phyloP scores from a whole-genome alignment of 2,797 vertebrate genomes.

The Gallinago stenura region DNA sequence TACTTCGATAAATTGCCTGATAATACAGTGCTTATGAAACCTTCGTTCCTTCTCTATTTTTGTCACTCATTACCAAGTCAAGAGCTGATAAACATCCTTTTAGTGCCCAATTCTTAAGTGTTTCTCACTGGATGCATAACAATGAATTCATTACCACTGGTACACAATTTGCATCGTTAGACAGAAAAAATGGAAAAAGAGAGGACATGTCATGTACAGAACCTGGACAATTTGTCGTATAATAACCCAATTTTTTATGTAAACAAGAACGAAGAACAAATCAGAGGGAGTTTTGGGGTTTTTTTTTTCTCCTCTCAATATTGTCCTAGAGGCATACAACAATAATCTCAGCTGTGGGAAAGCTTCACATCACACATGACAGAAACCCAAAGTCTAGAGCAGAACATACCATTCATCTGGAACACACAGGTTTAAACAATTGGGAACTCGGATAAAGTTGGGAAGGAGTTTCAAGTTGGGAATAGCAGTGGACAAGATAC shows the following conservation, averaged over 20 bases:
- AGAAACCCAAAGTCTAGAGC: slow-evolving; percentile 74
- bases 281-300: slow-evolving; percentile 8
- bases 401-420: slow-evolving; percentile 73
- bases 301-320: slow-evolving; percentile 46
- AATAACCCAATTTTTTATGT: slow-evolving; percentile 77
- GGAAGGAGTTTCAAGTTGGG: slow-evolving; percentile 73
- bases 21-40: slow-evolving; percentile 75
- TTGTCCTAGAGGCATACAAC: slow-evolving; percentile 66
- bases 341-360: slow-evolving; percentile 58
- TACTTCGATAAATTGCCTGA: slow-evolving; percentile 77
- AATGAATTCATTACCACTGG: slow-evolving; percentile 86
- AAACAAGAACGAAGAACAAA: slow-evolving; percentile 73
- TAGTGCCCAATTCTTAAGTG: slow-evolving; percentile 87
- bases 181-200: slow-evolving; percentile 79
- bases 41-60: slow-evolving; percentile 79
- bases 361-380: slow-evolving; percentile 70
- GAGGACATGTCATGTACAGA: slow-evolving; percentile 81
- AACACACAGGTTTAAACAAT: slow-evolving; percentile 75
- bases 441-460: slow-evolving; percentile 74
- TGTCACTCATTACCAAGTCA: slow-evolving; percentile 83
- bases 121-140: slow-evolving; percentile 85
- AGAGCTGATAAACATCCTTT: slow-evolving; percentile 86
- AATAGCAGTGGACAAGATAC: slow-evolving; percentile 78
- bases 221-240: slow-evolving; percentile 77
- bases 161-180: slow-evolving; percentile 85